Conservation (phyloP, 2,113 vertebrate species). For the Menura novaehollandiae region DNA sequence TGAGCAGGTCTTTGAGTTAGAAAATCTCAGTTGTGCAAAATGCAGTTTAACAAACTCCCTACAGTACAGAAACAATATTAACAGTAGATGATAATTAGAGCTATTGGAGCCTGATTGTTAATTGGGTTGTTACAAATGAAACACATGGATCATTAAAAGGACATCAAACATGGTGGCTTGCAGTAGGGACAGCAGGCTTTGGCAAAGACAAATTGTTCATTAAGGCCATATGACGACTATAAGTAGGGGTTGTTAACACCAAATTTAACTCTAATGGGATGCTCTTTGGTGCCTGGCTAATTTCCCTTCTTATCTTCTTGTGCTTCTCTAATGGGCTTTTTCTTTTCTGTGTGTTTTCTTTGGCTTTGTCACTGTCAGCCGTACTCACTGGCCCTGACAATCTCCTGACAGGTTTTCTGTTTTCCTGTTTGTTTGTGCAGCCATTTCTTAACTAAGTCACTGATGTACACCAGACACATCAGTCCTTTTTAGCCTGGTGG, state of each 20-base stretch:
- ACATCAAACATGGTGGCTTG: conserved; percentile 46
- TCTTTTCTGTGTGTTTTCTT: neutral
- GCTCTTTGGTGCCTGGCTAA: conserved; percentile 21
- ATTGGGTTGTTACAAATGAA: conserved; percentile 47
- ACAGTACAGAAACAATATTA: conserved; percentile 32
- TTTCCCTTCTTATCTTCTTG: conserved; percentile 1
- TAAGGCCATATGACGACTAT: conserved; percentile 29
- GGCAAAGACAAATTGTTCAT: conserved; percentile 59
- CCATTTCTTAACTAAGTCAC: neutral
- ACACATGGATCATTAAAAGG: conserved; percentile 51
- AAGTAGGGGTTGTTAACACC: neutral
- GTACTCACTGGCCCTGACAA: neutral
- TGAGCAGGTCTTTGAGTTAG: neutral
- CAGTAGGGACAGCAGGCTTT: neutral
- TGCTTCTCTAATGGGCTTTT: neutral
- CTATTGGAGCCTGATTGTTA: conserved; percentile 2
- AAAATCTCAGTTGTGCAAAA: conserved; percentile 22
- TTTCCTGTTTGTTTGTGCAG: neutral
- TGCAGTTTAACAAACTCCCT: neutral
- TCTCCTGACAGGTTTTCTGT: neutral
- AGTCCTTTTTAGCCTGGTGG: neutral
- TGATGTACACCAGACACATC: neutral
- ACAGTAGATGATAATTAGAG: conserved; percentile 22
- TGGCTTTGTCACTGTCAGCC: neutral
- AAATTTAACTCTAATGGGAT: conserved; percentile 7